Evolutionary conservation across 2,113 vertebrate genomes (phyloP), one percentile per base, ranked within the genome.

Genomic region (Pelobates fuscus): DNA sequence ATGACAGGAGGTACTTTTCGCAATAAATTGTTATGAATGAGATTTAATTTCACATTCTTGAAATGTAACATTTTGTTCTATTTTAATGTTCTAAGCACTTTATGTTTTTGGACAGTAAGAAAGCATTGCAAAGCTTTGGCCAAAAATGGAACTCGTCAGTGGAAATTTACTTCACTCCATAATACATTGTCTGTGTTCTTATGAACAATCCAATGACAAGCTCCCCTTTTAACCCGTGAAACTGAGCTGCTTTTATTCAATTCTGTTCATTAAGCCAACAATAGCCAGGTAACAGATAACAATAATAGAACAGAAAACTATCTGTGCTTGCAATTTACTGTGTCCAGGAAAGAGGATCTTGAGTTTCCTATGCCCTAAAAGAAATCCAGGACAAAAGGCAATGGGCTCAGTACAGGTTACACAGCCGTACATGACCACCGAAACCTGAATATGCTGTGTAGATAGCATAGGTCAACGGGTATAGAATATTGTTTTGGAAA

Each of bases 241-340:
- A 65, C 37, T 24, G 32, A 65, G 30, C 30, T 44, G 12, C 21
- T 43, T 65, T 23, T 24, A 12, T 43, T 55, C 52, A 21, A 17
- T 20, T 44, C 32, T 65, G 62, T 23, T 65, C n/a, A 63, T 65
- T 23, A 24, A 2, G 10, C 37, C n/a, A 37, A 65, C 62, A 65
- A 65, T 15, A 44, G 20, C 37, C 62, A 65, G 62, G 62, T 65
- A 62, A 27, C 27, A 65, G 37, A 65, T 20, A 65, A 65, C 62
- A 65, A 65, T 21, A 43, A 21, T 32, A 44, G 62, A 15, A 65
- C 21, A 15, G 29, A 65, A 65, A 43, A n/a, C 12, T 20, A 43
- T 23, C 37, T 4, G 37, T 41, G 32, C 62, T 44, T 30, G 41
- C n/a, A 27, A 21, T 37, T 63, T 27, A 20, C 60, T 65, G 32